phyloP scores from a whole-genome alignment of 2,113 vertebrate species.

The Serranochromis macrocephalus region DNA sequence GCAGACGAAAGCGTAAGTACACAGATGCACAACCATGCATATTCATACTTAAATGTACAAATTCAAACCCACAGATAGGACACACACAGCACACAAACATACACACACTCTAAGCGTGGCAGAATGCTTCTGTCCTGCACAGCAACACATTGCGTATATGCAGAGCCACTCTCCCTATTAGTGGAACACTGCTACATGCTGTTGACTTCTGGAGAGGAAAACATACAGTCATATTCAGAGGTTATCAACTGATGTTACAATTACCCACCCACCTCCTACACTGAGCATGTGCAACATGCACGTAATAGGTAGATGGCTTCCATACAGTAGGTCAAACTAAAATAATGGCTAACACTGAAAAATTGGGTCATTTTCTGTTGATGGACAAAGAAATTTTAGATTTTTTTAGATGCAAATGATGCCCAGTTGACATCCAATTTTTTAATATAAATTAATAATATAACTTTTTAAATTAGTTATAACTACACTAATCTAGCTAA shows the following conservation, averaged over 20 bases:
- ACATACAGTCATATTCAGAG: constrained; percentile 40
- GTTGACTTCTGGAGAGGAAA: constrained; percentile 64
- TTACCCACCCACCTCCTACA: constrained; percentile 16
- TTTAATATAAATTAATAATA: neutral
- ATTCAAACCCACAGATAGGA: neutral
- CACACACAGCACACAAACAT: neutral
- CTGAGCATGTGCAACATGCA: neutral
- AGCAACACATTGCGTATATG: constrained; percentile 71
- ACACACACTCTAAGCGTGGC: constrained; percentile 6
- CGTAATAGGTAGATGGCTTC: neutral
- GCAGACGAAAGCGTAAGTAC: neutral
- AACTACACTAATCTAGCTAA: neutral
- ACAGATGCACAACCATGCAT: neutral
- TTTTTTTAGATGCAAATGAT: constrained; percentile 11
- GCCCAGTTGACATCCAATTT: constrained; percentile 6
- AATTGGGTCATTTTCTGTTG: constrained; percentile 27
- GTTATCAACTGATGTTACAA: constrained; percentile 50
- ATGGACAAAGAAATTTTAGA: neutral
- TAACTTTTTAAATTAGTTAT: neutral
- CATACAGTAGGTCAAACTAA: neutral
- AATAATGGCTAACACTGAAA: neutral
- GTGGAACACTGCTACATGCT: constrained; percentile 53
- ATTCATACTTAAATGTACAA: constrained; percentile 19
- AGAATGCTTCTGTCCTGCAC: constrained; percentile 57
- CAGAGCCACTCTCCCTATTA: constrained; percentile 67